These are phyloP conservation scores for Trinorchestia longiramus DNA, from an alignment of 1,140 invertebrate genomes.

Conservation along the genomic window DNA sequence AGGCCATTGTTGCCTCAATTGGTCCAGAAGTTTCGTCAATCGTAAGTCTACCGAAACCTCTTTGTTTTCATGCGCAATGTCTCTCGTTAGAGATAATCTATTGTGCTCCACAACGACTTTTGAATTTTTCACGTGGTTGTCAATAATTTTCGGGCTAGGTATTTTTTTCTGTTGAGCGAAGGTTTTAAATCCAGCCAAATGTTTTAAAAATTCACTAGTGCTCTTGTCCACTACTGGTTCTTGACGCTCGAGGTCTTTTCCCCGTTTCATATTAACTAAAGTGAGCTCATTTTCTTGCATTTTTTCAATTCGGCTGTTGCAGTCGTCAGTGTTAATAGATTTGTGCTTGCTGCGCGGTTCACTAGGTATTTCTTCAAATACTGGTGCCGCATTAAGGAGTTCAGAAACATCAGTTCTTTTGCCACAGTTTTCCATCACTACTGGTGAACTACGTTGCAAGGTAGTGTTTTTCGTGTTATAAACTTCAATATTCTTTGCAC, in stretches of 20 bases:
- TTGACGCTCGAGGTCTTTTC: background rate
- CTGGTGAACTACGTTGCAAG: background rate
- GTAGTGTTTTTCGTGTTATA: background rate
- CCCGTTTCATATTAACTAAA: background rate
- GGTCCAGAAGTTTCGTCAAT: background rate
- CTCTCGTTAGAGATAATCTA: background rate
- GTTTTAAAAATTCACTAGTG: background rate
- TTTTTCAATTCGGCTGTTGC: background rate
- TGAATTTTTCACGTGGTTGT: background rate
- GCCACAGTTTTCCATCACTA: background rate
- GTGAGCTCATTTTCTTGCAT: background rate
- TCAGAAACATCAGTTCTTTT: background rate
- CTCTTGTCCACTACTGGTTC: background rate
- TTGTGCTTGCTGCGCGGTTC: background rate
- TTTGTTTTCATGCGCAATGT: background rate
- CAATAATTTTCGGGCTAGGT: background rate
- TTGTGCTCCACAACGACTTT: background rate
- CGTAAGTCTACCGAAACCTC: background rate
- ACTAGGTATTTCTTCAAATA: background rate
- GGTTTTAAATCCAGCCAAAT: conserved; percentile 18
- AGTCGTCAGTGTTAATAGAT: background rate
- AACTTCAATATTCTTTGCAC: background rate
- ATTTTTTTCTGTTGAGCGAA: background rate
- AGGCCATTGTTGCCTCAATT: conserved; percentile 8
- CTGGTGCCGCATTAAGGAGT: background rate